Conservation (phyloP, 2,888 invertebrate species). For the Brenthis hecate region DNA sequence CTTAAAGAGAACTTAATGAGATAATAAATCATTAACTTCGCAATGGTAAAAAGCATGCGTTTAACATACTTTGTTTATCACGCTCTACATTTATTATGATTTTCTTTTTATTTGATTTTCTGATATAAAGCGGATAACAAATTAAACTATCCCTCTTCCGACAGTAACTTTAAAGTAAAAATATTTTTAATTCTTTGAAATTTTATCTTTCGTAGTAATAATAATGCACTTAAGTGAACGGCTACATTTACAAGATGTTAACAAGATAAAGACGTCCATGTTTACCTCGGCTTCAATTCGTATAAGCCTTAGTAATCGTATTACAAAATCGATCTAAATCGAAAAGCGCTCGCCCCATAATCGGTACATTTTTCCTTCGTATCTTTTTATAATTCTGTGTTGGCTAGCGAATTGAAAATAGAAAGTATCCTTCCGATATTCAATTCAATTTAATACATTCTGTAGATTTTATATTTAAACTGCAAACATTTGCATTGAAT, state of each 20-base stretch:
- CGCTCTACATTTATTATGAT: no score
- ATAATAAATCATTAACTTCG: no score
- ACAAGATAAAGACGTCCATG: slow-evolving; percentile 25
- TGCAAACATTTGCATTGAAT: neutral
- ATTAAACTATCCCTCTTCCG: no score
- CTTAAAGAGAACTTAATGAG: no score
- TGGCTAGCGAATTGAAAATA: slow-evolving; percentile 5
- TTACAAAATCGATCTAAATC: slow-evolving; percentile 33
- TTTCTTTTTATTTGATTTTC: no score
- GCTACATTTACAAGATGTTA: slow-evolving; percentile 20
- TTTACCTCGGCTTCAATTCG: slow-evolving; percentile 24
- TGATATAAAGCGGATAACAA: no score
- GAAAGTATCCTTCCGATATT: neutral
- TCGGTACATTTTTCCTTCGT: slow-evolving; percentile 21
- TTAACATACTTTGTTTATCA: no score
- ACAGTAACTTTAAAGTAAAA: no score
- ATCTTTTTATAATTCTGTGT: slow-evolving; percentile 23
- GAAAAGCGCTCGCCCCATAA: slow-evolving; percentile 27
- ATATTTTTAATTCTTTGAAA: no score
- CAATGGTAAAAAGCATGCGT: no score
- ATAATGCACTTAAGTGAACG: no score
- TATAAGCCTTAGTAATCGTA: slow-evolving; percentile 25
- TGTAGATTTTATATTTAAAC: neutral
- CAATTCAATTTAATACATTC: neutral
- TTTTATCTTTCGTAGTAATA: no score